phyloP scores from a whole-genome alignment of 2,888 invertebrate species.

The Apamea epomidion region DNA sequence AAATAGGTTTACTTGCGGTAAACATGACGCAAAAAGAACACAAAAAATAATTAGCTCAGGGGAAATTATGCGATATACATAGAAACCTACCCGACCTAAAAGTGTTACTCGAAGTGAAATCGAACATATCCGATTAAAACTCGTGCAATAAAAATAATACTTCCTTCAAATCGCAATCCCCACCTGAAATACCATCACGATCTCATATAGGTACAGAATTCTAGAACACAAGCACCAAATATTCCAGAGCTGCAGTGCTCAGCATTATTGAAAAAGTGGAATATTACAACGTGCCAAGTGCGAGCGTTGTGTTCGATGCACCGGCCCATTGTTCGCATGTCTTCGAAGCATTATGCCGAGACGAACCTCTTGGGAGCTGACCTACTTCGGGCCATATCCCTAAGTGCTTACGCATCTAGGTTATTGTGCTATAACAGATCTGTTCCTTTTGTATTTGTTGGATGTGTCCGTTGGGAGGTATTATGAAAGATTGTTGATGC shows the following conservation, averaged over 20 bases:
- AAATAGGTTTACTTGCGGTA: neutral
- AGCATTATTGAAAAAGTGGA: constrained; percentile 66
- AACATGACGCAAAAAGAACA: too few relatives aligned
- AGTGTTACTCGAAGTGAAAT: neutral
- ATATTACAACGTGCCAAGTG: constrained; percentile 68
- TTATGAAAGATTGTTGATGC: constrained; percentile 38
- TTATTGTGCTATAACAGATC: constrained; percentile 79
- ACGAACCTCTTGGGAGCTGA: constrained; percentile 83
- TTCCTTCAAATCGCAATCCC: neutral
- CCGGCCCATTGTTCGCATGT: constrained; percentile 80
- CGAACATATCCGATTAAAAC: neutral
- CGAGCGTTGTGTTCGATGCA: constrained; percentile 74
- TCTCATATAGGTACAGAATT: constrained; percentile 27
- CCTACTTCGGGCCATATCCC: constrained; percentile 84
- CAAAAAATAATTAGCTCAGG: too few relatives aligned
- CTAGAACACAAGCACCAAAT: constrained; percentile 54
- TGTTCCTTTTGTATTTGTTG: constrained; percentile 60
- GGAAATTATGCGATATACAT: too few relatives aligned
- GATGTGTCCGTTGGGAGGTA: constrained; percentile 39
- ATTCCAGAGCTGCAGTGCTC: constrained; percentile 60
- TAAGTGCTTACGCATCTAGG: constrained; percentile 87
- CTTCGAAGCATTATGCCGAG: constrained; percentile 80
- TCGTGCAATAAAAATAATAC: neutral
- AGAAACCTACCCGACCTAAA: neutral
- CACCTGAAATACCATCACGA: constrained; percentile 32